phyloP scores from a whole-genome alignment of 2,113 vertebrate species.

The Hippopotamus amphibius region DNA sequence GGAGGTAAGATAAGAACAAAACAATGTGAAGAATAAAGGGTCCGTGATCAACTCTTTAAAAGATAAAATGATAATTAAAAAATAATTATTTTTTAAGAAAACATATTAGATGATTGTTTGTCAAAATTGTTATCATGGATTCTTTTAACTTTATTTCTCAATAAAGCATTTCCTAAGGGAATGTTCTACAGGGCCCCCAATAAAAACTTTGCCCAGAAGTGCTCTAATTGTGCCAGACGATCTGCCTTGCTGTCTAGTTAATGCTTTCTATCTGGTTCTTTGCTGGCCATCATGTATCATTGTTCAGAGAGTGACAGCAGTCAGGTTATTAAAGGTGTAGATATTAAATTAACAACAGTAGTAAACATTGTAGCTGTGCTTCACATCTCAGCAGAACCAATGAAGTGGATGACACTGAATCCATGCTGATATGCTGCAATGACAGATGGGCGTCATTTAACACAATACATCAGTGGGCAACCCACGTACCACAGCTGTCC shows the following conservation, averaged over 20 bases:
- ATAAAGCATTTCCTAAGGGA: conserved; percentile 73
- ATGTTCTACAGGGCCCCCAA: conserved; percentile 75
- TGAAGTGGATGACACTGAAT: conserved; percentile 92
- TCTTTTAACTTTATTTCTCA: conserved; percentile 78
- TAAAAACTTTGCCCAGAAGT: conserved; percentile 79
- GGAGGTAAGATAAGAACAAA: neutral
- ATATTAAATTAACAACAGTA: conserved; percentile 93
- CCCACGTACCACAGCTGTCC: conserved; percentile 93
- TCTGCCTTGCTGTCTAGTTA: conserved; percentile 83
- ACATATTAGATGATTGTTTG: conserved; percentile 73
- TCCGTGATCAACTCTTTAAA: neutral
- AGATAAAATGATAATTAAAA: conserved; percentile 57
- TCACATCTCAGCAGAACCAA: conserved; percentile 91
- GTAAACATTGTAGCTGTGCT: conserved; percentile 92
- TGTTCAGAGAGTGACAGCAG: conserved; percentile 90
- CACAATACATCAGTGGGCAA: conserved; percentile 93
- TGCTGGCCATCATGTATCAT: conserved; percentile 90
- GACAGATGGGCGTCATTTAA: conserved; percentile 96
- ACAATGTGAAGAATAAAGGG: neutral
- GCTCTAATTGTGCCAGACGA: conserved; percentile 86
- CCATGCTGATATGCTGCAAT: conserved; percentile 90
- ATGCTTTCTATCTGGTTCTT: conserved; percentile 86
- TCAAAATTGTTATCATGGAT: conserved; percentile 70
- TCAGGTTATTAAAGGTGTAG: conserved; percentile 94
- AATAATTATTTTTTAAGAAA: conserved; percentile 66